These are phyloP conservation scores for Oryzaephilus surinamensis DNA, from an alignment of 1,140 invertebrate genomes.

Conservation along the genomic window DNA sequence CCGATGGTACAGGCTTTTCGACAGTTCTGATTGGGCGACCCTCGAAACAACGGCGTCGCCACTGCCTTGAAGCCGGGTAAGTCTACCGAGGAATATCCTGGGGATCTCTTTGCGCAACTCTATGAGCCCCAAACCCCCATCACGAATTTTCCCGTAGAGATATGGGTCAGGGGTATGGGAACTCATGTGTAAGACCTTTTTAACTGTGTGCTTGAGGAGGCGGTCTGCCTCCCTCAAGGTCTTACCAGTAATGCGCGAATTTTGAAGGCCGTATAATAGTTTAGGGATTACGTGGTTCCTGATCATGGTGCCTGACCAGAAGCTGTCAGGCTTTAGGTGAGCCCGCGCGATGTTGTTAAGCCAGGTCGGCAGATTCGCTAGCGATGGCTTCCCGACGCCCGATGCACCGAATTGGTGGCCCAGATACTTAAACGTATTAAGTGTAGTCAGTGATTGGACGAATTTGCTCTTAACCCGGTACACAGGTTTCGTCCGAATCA, in stretches of 20 bases:
- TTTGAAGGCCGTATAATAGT: neutral
- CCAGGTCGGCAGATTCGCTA: constrained; percentile 1
- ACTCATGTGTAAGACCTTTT: constrained; percentile 30
- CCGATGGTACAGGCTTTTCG: neutral
- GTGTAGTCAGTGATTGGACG: neutral
- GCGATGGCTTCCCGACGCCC: neutral
- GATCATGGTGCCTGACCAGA: neutral
- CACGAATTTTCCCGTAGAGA: constrained; percentile 26
- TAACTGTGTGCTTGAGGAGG: constrained; percentile 11
- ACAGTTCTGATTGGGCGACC: neutral
- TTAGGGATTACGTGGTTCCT: neutral
- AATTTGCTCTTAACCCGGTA: neutral
- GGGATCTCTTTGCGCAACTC: neutral
- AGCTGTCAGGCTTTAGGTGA: constrained; percentile 9
- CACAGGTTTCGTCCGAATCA: too few relatives aligned
- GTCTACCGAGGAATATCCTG: neutral
- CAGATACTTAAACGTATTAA: constrained; percentile 4
- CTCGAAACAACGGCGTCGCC: neutral
- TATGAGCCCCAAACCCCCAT: constrained; percentile 17
- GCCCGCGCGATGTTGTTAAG: neutral
- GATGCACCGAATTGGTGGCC: neutral
- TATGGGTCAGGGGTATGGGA: constrained; percentile 26
- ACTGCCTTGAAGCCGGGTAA: neutral
- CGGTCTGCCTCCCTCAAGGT: constrained; percentile 2
- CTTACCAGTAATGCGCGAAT: neutral